These are phyloP conservation scores for Hyles euphorbiae DNA, from an alignment of 1,140 invertebrate genomes.

Conservation along the genomic window DNA sequence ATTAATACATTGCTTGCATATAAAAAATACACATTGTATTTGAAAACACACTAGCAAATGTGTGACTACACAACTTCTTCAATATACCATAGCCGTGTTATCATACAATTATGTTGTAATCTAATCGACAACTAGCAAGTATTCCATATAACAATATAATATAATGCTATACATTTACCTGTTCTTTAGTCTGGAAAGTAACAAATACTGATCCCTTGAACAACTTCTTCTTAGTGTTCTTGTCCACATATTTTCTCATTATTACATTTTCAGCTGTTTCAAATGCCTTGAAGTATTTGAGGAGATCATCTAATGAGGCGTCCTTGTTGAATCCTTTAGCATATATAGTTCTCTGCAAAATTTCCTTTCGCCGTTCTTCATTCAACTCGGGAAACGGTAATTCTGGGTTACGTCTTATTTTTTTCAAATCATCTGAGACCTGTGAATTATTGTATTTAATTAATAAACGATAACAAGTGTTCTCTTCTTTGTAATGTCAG, in stretches of 20 bases:
- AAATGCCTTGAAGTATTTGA: slow-evolving; percentile 84
- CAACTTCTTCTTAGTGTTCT: slow-evolving; percentile 77
- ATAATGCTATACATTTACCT: slow-evolving; percentile 37
- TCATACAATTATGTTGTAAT: too few species aligned
- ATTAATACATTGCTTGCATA: too few species aligned
- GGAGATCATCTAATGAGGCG: slow-evolving; percentile 81
- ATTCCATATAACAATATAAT: too few species aligned
- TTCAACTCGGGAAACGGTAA: slow-evolving; percentile 90
- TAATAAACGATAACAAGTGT: too few species aligned
- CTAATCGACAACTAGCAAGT: too few species aligned
- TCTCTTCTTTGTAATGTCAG: too few species aligned
- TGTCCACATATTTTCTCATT: slow-evolving; percentile 84
- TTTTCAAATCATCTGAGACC: slow-evolving; percentile 87
- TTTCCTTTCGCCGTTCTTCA: slow-evolving; percentile 87
- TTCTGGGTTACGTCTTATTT: slow-evolving; percentile 86
- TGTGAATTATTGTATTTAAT: slow-evolving; percentile 53
- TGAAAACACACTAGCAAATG: too few species aligned
- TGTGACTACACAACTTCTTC: too few species aligned
- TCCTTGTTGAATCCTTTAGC: slow-evolving; percentile 92
- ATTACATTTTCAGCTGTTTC: slow-evolving; percentile 86
- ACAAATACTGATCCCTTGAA: slow-evolving; percentile 95
- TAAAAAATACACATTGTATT: too few species aligned
- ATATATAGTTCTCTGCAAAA: slow-evolving; percentile 87
- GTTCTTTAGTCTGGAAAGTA: slow-evolving; percentile 86
- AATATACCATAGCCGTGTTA: too few species aligned